A percentile compares a stretch with the other conserved stretches of the same genome.
phyloP scores from a whole-genome alignment of 35 echinoderm and acorn worm species.

The Hemicentrotus pulcherrimus region DNA sequence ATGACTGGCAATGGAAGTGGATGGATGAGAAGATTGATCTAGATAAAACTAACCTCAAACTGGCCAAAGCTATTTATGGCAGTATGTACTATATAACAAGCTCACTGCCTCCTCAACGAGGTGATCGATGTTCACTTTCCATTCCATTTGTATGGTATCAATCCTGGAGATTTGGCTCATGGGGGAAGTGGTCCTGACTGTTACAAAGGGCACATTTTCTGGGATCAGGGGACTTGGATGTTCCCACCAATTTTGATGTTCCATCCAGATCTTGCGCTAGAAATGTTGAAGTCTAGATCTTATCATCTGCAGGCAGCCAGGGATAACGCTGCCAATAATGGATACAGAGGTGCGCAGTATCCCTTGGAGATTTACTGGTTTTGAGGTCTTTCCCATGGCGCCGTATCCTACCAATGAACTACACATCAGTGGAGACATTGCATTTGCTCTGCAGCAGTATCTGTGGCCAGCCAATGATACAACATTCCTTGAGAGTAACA shows the following conservation, averaged over 20 bases:
- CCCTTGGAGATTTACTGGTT: conserved; percentile 92
- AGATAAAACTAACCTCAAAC: conserved; percentile 58
- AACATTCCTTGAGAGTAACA: conserved; percentile 61
- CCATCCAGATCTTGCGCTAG: conserved; percentile 70
- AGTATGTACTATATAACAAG: conserved; percentile 98
- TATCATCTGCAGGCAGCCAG: conserved; percentile 85
- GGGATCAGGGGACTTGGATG: conserved; percentile 99
- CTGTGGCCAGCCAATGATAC: conserved; percentile 67
- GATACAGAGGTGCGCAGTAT: conserved; percentile 76
- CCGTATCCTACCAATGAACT: conserved; percentile 73
- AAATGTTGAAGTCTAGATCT: conserved; percentile 70
- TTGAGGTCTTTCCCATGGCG: conserved; percentile 81
- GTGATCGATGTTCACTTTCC: neutral
- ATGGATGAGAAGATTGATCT: conserved; percentile 73
- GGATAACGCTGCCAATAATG: conserved; percentile 64
- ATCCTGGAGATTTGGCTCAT: conserved; percentile 83
- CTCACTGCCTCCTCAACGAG: conserved; percentile 77
- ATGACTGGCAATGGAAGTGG: conserved; percentile 87
- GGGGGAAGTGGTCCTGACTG: conserved; percentile 53
- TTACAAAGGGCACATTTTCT: conserved; percentile 92
- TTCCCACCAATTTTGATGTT: conserved; percentile 92
- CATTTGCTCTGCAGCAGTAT: conserved; percentile 88
- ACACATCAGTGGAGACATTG: conserved; percentile 94
- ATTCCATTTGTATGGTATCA: conserved; percentile 90
- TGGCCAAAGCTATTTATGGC: conserved; percentile 86